Base-by-base conservation (phyloP, 2,888 invertebrate genomes). In the Hypomecis atomaria region DNA sequence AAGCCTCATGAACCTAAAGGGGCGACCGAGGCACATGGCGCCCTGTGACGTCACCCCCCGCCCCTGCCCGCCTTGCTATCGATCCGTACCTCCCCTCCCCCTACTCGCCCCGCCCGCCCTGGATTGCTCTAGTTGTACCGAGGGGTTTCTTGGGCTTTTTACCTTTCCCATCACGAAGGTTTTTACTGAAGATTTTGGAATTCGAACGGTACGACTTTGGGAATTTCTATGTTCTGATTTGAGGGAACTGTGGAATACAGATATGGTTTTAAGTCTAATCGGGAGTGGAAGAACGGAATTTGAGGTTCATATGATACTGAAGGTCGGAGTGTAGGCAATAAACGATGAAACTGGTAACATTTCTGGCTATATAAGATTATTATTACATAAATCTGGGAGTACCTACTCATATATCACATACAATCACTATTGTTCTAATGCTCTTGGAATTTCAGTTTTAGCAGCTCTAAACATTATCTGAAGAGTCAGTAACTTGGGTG, bases 11-110 rank as follows among this genome's bases (percentile, higher is more conserved):
- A 55, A 63, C 59, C 55, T 65, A 77, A 73, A 73, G 74, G 70
- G 69, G 71, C 72, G 62, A 72, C 67, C 70, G 68, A 49, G 56
- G 82, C 82, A 82, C 81, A 82, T 78, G 80, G 78, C 73, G 61
- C 59, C 59, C 73, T 73, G 88, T 91, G 90, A 91, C 91, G 90
- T 90, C 89, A 89, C 84, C 58, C 71, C 78, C 77, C 75, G 23
- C 71, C 78, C 76, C 76, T 73, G 71, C 73, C 67, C 76, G 71
- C 77, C 76, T 71, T 76, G 69, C 70, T 90, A 90, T 90, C 90
- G 90, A 88, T 88, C 87, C 81, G 53, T 3, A 23, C 23, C 66
- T 75, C 71, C 77, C 78, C 76, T 72, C 72, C 68, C 71, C 74
- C 69, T 67, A 72, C 74, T 69, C 76, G 71, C 67, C 53, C 70